Conservation (phyloP, 2,113 vertebrate genomes). For the Potamarius usumacintae region DNA sequence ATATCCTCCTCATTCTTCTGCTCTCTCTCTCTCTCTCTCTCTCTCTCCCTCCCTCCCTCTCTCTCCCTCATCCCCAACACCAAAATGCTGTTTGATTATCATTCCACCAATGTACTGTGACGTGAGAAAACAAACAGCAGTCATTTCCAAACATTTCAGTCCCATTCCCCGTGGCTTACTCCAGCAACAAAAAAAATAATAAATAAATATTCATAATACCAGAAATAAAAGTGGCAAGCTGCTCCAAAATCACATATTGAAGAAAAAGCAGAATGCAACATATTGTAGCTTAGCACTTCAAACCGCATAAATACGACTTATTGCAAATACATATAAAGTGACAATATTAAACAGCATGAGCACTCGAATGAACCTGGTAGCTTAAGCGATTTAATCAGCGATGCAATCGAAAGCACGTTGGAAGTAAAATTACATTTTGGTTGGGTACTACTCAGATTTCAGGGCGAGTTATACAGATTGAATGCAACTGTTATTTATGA, state of each 20-base stretch:
- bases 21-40: not conserved
- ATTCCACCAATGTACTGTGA: constrained; percentile 42
- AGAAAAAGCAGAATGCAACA: constrained; percentile 41
- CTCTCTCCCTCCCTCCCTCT: not conserved
- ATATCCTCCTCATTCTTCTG: not conserved
- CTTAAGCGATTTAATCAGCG: constrained; percentile 16
- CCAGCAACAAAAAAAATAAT: constrained; percentile 20
- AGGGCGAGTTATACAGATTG: not conserved
- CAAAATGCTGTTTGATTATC: constrained; percentile 45
- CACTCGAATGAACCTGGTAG: constrained; percentile 18
- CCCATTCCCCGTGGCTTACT: constrained; percentile 53
- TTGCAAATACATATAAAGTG: constrained; percentile 49
- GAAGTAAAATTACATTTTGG: constrained; percentile 29
- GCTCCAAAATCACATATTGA: constrained; percentile 41
- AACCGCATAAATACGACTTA: constrained; percentile 44
- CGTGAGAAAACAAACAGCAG: constrained; percentile 56
- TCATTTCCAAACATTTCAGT: constrained; percentile 55
- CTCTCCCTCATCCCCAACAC: not conserved
- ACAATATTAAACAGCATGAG: constrained; percentile 31
- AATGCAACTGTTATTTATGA: not conserved
- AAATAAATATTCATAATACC: constrained; percentile 19
- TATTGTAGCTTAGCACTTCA: constrained; percentile 34
- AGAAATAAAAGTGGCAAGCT: constrained; percentile 45
- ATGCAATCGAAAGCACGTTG: constrained; percentile 18
- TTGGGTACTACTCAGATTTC: not conserved